A percentile compares a stretch with the other conserved stretches of the same genome.
These are phyloP conservation scores for Subacronicta megacephala DNA, from an alignment of 2,888 invertebrate genomes.

Conservation along the genomic window DNA sequence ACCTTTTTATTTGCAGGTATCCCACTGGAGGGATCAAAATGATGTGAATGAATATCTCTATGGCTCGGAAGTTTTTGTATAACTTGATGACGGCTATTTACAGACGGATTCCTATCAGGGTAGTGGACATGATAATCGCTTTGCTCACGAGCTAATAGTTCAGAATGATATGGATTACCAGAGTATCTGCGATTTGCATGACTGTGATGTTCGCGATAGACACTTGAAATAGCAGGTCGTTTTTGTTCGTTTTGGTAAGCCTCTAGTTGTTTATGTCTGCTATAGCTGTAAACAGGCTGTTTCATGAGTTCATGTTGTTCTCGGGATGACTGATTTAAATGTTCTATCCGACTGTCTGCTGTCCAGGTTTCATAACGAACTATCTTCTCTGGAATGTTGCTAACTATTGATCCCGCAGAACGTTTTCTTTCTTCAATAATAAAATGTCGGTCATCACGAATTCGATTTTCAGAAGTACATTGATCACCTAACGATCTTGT, in stretches of 20 bases:
- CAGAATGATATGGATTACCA: constrained; percentile 68
- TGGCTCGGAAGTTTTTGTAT: constrained; percentile 82
- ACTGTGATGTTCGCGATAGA: constrained; percentile 75
- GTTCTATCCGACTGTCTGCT: constrained; percentile 82
- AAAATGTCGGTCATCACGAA: constrained; percentile 81
- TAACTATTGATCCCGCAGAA: constrained; percentile 77
- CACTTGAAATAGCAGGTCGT: constrained; percentile 64
- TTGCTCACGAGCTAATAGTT: constrained; percentile 71
- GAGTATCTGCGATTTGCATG: constrained; percentile 74
- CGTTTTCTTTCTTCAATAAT: constrained; percentile 85
- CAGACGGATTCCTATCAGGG: constrained; percentile 73
- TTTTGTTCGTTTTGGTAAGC: constrained; percentile 83
- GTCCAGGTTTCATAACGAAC: constrained; percentile 85
- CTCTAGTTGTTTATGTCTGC: constrained; percentile 82
- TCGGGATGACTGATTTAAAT: constrained; percentile 74
- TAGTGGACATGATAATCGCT: constrained; percentile 77
- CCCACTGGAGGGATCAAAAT: constrained; percentile 74
- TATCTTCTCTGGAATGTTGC: constrained; percentile 87
- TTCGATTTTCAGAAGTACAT: constrained; percentile 73
- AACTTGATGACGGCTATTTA: constrained; percentile 76
- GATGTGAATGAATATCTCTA: constrained; percentile 75
- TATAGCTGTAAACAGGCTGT: constrained; percentile 83
- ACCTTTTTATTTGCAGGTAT: constrained; percentile 92
- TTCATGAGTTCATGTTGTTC: constrained; percentile 84
- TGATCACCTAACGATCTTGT: constrained; percentile 77